These are phyloP conservation scores for Kryptolebias ocellatus DNA, from an alignment of 2,797 vertebrate species.

Conservation along the genomic window DNA sequence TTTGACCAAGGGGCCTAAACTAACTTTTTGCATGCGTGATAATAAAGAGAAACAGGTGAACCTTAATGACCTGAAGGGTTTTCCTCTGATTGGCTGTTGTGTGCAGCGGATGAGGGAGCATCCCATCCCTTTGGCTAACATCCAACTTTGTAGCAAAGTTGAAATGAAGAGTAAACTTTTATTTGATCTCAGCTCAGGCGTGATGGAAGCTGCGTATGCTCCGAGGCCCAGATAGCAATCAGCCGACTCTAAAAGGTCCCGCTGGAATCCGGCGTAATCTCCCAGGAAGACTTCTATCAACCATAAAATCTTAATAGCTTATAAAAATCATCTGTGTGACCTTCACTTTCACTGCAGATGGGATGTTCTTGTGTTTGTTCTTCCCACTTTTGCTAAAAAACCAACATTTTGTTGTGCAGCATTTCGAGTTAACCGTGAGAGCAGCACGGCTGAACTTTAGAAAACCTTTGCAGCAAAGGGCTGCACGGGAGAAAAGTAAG, in stretches of 20 bases:
- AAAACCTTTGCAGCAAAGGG: conserved; percentile 54
- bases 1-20: too few species aligned
- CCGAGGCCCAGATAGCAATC: conserved; percentile 55
- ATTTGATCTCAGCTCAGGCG: conserved; percentile 39
- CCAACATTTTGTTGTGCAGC: conserved; percentile 29
- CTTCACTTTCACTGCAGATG: conserved; percentile 46
- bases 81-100: too few species aligned
- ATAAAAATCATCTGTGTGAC: conserved; percentile 65
- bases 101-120: not conserved
- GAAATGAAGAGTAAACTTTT: conserved; percentile 56
- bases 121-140: not conserved
- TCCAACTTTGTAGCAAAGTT: conserved; percentile 44
- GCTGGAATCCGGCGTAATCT: conserved; percentile 56
- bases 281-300: conserved; percentile 66
- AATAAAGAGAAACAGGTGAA: too few species aligned
- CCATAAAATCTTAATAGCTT: conserved; percentile 68
- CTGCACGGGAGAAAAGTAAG: conserved; percentile 61
- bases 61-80: too few species aligned
- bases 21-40: too few species aligned
- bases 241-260: conserved; percentile 51
- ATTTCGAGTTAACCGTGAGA: conserved; percentile 2
- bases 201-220: conserved; percentile 39
- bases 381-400: conserved; percentile 9
- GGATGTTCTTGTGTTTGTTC: conserved; percentile 39
- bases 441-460: conserved; percentile 18